These are phyloP conservation scores for Serranus cabrilla DNA, from an alignment of 2,797 vertebrate genomes.

Conservation along the genomic window DNA sequence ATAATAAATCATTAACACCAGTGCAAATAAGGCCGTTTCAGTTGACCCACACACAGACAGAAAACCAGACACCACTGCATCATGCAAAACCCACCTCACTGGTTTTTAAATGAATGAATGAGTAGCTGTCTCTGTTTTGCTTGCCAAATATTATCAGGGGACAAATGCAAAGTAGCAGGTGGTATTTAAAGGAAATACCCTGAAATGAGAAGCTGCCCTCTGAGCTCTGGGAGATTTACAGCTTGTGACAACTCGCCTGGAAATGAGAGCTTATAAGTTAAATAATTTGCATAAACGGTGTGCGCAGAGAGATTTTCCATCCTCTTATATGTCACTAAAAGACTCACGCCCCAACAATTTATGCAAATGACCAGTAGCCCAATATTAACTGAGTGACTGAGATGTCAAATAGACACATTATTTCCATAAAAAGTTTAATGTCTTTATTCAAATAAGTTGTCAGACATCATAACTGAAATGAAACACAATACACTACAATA, in stretches of 20 bases:
- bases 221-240: conserved; percentile 18
- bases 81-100: neutral
- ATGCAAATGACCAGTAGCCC: conserved; percentile 13
- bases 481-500: neutral
- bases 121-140: conserved; percentile 4
- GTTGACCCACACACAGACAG: neutral
- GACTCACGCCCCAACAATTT: neutral
- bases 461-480: neutral
- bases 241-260: conserved; percentile 13
- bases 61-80: neutral
- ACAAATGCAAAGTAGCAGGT: conserved; percentile 30
- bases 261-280: neutral
- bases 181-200: neutral
- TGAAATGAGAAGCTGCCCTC: neutral
- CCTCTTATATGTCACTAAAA: conserved; percentile 27
- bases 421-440: neutral
- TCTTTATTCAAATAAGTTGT: conserved; percentile 53
- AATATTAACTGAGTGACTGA: conserved; percentile 7
- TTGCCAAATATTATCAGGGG: conserved; percentile 8
- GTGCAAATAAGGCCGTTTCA: neutral
- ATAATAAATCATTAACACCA: neutral
- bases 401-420: neutral
- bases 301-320: conserved; percentile 2
- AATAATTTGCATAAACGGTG: conserved; percentile 43
- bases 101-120: neutral